Conservation (phyloP, 2,113 vertebrate species). For the Laterallus jamaicensis region DNA sequence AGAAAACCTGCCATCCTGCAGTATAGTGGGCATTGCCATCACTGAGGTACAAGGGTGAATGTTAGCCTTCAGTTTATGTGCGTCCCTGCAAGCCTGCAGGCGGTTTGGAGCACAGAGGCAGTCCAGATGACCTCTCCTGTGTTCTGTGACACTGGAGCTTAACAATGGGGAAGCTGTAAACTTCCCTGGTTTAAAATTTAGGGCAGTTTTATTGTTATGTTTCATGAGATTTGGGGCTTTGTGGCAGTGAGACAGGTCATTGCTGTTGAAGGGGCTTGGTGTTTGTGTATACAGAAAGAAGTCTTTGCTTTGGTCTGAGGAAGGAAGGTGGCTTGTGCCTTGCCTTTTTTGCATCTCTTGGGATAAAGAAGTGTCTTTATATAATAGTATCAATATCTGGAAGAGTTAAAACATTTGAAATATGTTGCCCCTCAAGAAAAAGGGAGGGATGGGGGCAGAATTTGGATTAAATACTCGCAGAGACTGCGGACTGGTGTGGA, state of each 20-base stretch:
- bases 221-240: not conserved
- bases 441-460: not conserved
- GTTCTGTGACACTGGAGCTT: not conserved
- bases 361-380: not conserved
- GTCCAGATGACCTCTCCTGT: not conserved
- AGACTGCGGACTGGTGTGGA: not conserved
- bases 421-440: not conserved
- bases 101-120: not conserved
- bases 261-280: not conserved
- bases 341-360: not conserved
- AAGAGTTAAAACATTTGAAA: not conserved
- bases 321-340: not conserved
- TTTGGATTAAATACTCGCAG: not conserved
- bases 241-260: not conserved
- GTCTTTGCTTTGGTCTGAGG: not conserved
- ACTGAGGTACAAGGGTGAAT: fast-evolving
- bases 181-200: not conserved
- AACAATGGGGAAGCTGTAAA: not conserved
- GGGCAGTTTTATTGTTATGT: not conserved
- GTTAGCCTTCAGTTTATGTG: not conserved
- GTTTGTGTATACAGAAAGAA: not conserved
- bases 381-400: not conserved
- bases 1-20: not conserved
- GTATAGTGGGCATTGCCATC: not conserved
- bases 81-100: not conserved